Evolutionary conservation across 1,140 invertebrate species (phyloP).

Genomic region (Camponotus pennsylvanicus): DNA sequence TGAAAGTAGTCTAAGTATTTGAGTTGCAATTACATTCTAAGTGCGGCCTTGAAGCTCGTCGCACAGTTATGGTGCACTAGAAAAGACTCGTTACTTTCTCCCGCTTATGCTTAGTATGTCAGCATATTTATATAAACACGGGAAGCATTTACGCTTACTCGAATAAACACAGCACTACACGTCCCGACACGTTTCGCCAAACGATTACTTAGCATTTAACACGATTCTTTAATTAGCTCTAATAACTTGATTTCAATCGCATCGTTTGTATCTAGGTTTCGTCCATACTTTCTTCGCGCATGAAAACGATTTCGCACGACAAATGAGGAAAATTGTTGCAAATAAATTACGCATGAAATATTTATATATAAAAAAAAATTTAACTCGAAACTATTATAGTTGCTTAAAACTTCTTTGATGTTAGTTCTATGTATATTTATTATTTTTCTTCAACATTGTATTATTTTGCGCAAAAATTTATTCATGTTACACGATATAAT

Average conservation of each 20-base stretch:
- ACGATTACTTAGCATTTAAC: conserved; percentile 3
- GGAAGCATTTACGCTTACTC: neutral
- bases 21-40: conserved; percentile 77
- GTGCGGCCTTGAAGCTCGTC: conserved; percentile 77
- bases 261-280: neutral
- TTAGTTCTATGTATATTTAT: neutral
- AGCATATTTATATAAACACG: conserved; percentile 47
- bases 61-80: conserved; percentile 60
- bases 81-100: conserved; percentile 79
- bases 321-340: neutral
- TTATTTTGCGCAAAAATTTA: neutral
- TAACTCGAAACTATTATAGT: conserved; percentile 1
- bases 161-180: neutral
- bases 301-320: conserved; percentile 20
- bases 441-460: neutral
- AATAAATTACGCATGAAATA: neutral
- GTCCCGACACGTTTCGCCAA: neutral
- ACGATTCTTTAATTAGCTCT: neutral
- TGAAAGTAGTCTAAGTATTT: conserved; percentile 80
- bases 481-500: neutral
- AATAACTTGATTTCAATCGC: conserved; percentile 34
- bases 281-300: conserved; percentile 9
- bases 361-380: neutral
- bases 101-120: neutral
- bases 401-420: neutral